Percentiles rank a stretch among this genome's conserved stretches.
phyloP scores from a whole-genome alignment of 2,797 vertebrate genomes.

The Sarcoramphus papa region DNA sequence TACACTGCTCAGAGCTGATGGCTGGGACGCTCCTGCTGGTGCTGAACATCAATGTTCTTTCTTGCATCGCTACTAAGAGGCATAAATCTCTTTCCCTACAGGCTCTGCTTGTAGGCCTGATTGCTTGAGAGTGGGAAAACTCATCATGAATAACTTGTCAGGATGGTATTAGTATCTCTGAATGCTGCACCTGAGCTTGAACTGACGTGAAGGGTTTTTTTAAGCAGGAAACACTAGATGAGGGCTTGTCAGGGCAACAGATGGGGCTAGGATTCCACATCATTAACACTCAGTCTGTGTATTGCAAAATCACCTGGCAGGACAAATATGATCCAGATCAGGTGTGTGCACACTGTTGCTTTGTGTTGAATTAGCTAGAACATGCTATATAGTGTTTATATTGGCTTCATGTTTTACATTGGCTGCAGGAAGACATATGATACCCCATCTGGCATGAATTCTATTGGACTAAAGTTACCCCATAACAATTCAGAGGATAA shows the following conservation, averaged over 20 bases:
- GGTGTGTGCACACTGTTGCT: not conserved
- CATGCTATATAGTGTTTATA: not conserved
- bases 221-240: not conserved
- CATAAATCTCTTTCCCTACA: not conserved
- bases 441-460: slow-evolving; percentile 9
- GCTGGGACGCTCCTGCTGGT: not conserved
- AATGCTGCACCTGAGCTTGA: not conserved
- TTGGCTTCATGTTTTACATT: not conserved
- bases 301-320: slow-evolving; percentile 13
- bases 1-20: not conserved
- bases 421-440: not conserved
- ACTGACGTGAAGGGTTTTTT: not conserved
- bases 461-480: not conserved
- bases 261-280: not conserved
- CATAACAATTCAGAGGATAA: slow-evolving; percentile 5
- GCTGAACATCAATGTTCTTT: not conserved
- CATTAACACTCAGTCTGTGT: not conserved
- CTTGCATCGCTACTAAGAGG: not conserved
- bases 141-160: not conserved
- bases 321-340: not conserved
- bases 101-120: not conserved
- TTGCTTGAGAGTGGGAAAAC: not conserved
- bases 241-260: not conserved
- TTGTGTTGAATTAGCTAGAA: slow-evolving; percentile 28
- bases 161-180: not conserved